Percentiles rank a stretch among this genome's conserved stretches.
Evolutionary conservation across 2,888 invertebrate species (phyloP).

Genomic region (Rugalucina vietnamica): DNA sequence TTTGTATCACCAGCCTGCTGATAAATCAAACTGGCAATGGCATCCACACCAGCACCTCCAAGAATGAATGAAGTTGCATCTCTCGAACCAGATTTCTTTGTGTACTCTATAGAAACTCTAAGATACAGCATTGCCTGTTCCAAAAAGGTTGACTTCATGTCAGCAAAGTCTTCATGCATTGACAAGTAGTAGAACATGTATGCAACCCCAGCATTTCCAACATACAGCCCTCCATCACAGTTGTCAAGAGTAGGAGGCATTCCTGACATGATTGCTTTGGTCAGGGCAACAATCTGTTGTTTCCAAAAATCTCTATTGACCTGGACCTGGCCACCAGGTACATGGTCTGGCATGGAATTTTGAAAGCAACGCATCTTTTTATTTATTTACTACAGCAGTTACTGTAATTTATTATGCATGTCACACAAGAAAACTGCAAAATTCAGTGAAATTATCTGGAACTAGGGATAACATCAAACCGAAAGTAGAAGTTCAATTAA

Average conservation of each 20-base stretch:
- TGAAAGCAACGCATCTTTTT: slow-evolving; percentile 73
- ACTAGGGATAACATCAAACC: slow-evolving; percentile 3
- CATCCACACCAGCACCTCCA: slow-evolving; percentile 92
- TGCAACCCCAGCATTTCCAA: slow-evolving; percentile 89
- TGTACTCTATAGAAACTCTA: slow-evolving; percentile 87
- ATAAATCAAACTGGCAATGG: slow-evolving; percentile 86
- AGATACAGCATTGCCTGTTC: slow-evolving; percentile 88
- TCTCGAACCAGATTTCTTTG: slow-evolving; percentile 76
- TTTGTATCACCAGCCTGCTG: slow-evolving; percentile 83
- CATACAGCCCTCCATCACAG: slow-evolving; percentile 88
- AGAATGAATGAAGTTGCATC: slow-evolving; percentile 89
- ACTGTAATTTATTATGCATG: no score
- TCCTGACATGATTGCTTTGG: slow-evolving; percentile 67
- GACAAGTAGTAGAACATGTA: slow-evolving; percentile 91
- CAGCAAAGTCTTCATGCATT: slow-evolving; percentile 84
- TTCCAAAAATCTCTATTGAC: slow-evolving; percentile 70
- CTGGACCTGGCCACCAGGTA: slow-evolving; percentile 61
- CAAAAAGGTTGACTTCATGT: slow-evolving; percentile 83
- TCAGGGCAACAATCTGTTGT: slow-evolving; percentile 59
- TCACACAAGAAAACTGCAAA: no score
- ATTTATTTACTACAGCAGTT: no score
- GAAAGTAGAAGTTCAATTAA: slow-evolving; percentile 21
- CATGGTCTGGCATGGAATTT: slow-evolving; percentile 74
- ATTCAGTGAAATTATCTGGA: no score
- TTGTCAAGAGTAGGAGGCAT: slow-evolving; percentile 71